A percentile compares a stretch with the other conserved stretches of the same genome.
Evolutionary conservation across 2,113 vertebrate genomes (phyloP).

Genomic region (Theristicus caerulescens): DNA sequence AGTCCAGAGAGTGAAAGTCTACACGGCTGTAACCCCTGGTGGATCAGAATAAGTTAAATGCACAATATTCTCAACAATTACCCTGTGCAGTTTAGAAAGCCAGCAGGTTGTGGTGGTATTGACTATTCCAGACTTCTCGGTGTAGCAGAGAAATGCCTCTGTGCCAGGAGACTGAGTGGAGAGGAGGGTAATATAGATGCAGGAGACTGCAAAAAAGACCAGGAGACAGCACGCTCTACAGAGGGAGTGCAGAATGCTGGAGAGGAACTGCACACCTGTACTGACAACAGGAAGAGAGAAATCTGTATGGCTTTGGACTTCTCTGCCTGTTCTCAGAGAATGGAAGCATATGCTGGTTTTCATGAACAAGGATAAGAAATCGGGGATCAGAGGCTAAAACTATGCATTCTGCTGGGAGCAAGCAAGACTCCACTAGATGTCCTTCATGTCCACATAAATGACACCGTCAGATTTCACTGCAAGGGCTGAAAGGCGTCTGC

Average conservation of each 20-base stretch:
- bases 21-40: neutral
- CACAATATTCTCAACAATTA: neutral
- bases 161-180: neutral
- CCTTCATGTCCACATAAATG: slow-evolving; percentile 66
- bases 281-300: neutral
- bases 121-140: neutral
- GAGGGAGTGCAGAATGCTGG: neutral
- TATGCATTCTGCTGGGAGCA: slow-evolving; percentile 17
- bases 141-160: neutral
- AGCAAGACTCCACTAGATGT: slow-evolving; percentile 61
- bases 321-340: neutral
- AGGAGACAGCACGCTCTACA: neutral
- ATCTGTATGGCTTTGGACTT: neutral
- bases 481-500: neutral
- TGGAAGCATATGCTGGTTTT: neutral
- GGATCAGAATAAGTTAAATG: neutral
- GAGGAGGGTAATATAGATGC: neutral
- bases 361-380: neutral
- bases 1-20: neutral
- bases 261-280: neutral
- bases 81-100: neutral
- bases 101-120: neutral
- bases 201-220: neutral
- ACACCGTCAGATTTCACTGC: neutral
- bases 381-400: neutral